phyloP scores from a whole-genome alignment of 2,888 invertebrate genomes.

The Marasmarcha lunaedactyla region DNA sequence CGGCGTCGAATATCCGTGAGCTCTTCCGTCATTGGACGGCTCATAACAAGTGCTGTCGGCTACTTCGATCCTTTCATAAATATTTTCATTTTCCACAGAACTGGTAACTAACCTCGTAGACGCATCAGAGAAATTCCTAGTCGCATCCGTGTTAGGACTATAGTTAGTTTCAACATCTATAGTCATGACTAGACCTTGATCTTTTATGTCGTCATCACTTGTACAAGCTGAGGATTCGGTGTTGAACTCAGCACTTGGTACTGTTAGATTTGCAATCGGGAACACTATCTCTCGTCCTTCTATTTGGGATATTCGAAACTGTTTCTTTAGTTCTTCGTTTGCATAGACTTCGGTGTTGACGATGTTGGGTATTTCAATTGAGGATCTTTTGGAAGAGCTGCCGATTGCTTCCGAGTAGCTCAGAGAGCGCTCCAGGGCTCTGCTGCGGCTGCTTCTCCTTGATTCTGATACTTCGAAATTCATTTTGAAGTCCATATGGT shows the following conservation, averaged over 20 bases:
- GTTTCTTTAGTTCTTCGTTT: conserved; percentile 54
- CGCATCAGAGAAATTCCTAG: conserved; percentile 32
- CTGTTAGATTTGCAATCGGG: conserved; percentile 25
- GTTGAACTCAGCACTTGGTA: conserved; percentile 12
- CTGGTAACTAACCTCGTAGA: conserved; percentile 36
- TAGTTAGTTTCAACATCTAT: conserved; percentile 37
- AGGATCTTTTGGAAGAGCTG: conserved; percentile 38
- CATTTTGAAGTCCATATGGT: conserved; percentile 1
- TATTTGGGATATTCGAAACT: conserved; percentile 54
- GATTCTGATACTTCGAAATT: neutral
- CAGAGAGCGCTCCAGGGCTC: conserved; percentile 46
- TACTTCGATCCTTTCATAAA: conserved; percentile 44
- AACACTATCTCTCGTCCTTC: conserved; percentile 57
- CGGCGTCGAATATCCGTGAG: conserved; percentile 36
- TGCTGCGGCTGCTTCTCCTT: conserved; percentile 34
- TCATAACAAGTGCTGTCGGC: conserved; percentile 30
- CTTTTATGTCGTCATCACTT: conserved; percentile 36
- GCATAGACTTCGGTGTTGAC: conserved; percentile 48
- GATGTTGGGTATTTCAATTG: conserved; percentile 52
- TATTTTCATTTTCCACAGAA: conserved; percentile 13
- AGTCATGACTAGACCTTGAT: conserved; percentile 44
- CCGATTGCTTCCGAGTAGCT: conserved; percentile 62
- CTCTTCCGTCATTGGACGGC: conserved; percentile 16
- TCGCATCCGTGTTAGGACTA: conserved; percentile 29
- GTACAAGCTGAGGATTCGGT: neutral